Base-by-base conservation (phyloP, 2,113 vertebrate species). In the Anseranas semipalmata region DNA sequence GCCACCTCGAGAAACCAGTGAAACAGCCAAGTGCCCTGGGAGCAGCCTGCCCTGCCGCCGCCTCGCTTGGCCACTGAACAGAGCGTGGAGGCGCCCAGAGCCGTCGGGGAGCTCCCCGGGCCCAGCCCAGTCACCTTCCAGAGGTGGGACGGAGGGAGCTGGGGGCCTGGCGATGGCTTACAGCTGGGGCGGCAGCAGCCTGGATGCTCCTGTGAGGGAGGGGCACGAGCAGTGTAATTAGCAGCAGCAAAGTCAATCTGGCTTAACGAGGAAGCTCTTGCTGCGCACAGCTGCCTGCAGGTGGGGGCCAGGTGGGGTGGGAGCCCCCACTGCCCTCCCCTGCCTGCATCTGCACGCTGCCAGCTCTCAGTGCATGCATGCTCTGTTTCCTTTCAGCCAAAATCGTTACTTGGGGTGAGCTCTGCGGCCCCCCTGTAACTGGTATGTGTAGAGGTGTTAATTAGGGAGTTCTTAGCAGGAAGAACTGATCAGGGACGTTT, bases 21-120 rank as follows among this genome's bases (percentile, higher is more conserved):
- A 19, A 79, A 22, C 20, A 24, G 14, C 37, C 6, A 1, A 32
- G 6, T 3, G 24, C 22, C 0, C 12, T 19, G 41, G 37, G 25
- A 35, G 12, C 21, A 25, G 30, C 50, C 18, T 39, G 35, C 27
- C 43, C 28, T 1, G 17, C 21, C 9, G 63, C 70, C 2, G 2
- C 22, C 62, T 56, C 12, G 10, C 55, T 58, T n/a, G 5, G 5
- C 79, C 15, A 0, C 58, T 2, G 12, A 85, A 28, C 35, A 24
- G 58, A 15, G 33, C 22, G 33, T 4, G 35, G 53, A 8, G 30
- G 7, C n/a, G 41, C 70, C 59, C 65, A 32, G 37, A 28, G 43
- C 77, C 50, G 24, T 11, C 67, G 2, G 6, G 28, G 48, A 46
- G 17, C 14, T 45, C 28, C 41, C 15, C 39, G 35, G 21, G 48